Evolutionary conservation across 2,113 vertebrate genomes (phyloP).

Genomic region (Mohoua ochrocephala): DNA sequence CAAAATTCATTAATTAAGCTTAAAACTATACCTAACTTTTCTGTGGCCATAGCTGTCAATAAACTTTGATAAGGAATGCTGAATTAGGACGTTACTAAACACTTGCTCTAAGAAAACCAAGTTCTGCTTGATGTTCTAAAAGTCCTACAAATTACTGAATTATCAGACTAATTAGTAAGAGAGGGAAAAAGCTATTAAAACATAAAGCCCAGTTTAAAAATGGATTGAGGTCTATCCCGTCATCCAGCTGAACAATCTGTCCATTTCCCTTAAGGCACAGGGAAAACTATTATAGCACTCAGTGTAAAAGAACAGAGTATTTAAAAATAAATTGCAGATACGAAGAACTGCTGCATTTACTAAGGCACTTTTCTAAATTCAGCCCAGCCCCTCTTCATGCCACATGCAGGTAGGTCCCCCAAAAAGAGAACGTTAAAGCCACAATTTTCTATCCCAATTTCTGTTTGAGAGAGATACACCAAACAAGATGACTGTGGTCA

Average conservation of each 20-base stretch:
- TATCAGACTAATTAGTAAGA: conserved; percentile 19
- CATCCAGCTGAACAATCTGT: conserved; percentile 21
- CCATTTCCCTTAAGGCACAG: background rate
- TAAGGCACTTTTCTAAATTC: background rate
- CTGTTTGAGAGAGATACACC: background rate
- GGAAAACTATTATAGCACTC: background rate
- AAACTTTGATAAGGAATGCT: background rate
- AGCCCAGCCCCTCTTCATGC: background rate
- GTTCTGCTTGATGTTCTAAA: background rate
- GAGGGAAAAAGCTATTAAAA: conserved; percentile 17
- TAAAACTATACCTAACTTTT: background rate
- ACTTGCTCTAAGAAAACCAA: background rate
- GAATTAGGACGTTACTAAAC: background rate
- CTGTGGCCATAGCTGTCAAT: background rate
- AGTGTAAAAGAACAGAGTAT: background rate
- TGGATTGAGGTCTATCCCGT: conserved; percentile 33
- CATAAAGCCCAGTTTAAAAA: conserved; percentile 35
- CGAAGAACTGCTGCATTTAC: background rate
- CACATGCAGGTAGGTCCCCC: background rate
- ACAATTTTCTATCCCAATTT: background rate
- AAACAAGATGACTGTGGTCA: background rate
- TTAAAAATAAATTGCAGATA: background rate
- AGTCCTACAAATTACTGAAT: background rate
- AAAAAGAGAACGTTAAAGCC: background rate
- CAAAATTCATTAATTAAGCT: background rate